A percentile compares a stretch with the other conserved stretches of the same genome.
These are phyloP conservation scores for Syndactyla subalaris DNA, from an alignment of 2,797 vertebrate species.

Conservation along the genomic window DNA sequence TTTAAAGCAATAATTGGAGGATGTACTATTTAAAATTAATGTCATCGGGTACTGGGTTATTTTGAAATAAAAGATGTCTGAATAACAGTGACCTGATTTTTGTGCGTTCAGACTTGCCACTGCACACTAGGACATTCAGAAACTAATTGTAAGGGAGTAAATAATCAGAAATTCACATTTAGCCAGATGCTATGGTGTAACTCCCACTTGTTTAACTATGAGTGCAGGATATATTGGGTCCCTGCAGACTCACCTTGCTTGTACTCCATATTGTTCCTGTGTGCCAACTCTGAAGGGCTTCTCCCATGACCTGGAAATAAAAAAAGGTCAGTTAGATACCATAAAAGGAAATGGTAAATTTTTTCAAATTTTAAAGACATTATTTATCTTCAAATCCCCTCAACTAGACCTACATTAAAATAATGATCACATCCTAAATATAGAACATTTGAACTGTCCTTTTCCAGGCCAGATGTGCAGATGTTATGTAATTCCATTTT, in stretches of 20 bases:
- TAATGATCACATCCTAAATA: slow-evolving; percentile 29
- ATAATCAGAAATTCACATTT: neutral
- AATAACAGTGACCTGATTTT: slow-evolving; percentile 1
- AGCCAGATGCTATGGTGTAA: neutral
- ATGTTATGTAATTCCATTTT: slow-evolving; percentile 46
- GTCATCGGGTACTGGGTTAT: neutral
- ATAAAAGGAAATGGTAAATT: neutral
- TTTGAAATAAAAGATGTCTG: slow-evolving; percentile 23
- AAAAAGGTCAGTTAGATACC: neutral
- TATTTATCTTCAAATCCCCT: slow-evolving; percentile 25
- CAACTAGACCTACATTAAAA: slow-evolving; percentile 19
- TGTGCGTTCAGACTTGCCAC: neutral
- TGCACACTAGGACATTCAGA: neutral
- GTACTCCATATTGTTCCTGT: neutral
- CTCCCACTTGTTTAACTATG: neutral
- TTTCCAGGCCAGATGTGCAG: slow-evolving; percentile 56
- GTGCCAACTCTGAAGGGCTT: neutral
- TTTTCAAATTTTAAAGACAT: neutral
- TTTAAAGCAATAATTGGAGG: slow-evolving; percentile 32
- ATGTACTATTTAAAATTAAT: slow-evolving; percentile 29
- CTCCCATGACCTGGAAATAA: neutral
- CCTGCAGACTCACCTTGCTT: neutral
- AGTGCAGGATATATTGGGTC: neutral
- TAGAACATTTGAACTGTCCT: slow-evolving; percentile 13
- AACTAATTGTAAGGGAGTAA: neutral